Evolutionary conservation across 2,113 vertebrate genomes (phyloP), one percentile per base, ranked within the genome.

Genomic region (Sylvilagus bachmani): DNA sequence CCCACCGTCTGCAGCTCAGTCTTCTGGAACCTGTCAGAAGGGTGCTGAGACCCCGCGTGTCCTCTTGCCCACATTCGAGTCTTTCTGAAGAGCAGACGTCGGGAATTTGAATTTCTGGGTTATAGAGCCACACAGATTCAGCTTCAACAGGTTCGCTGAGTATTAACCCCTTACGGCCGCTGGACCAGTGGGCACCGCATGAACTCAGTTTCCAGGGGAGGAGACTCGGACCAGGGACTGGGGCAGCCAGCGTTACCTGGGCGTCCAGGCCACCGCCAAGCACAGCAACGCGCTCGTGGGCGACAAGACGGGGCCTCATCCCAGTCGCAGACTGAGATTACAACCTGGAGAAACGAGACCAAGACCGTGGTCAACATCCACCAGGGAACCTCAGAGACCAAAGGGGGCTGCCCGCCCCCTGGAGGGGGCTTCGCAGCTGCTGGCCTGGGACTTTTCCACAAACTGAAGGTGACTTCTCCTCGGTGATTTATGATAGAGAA

Each of bases 371-470:
- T 97, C 97, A 98, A 98, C 89, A 95, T 71, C 71, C 92, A 83
- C 97, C 97, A 98, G 25, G 81, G 80, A 92, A 90, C 96, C 89
- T 95, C 98, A 97, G 97, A 93, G 89, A 75, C 67, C 94, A 51
- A 74, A 53, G n/a, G 62, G 44, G 44, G 44, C 4, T 85, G 84
- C 86, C 96, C 88, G 96, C 96, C 51, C 71, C 75, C 64, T 53
- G 55, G 49, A 91, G 95, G 71, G 94, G 33, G 38, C 70, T 90
- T 93, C 94, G 89, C 24, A 95, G 92, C 86, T 94, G 87, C 96
- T 97, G 97, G 98, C 97, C 89, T 98, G 95, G 61, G 31, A 44
- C 44, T 97, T 96, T 96, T 96, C 95, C 97, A 58, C 55, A 58
- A 17, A 58, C 13, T 74, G 91, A 94, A 97, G 66, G 51, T 9